Evolutionary conservation across 2,888 invertebrate species (phyloP).

Genomic region (Augochlorella aurata): DNA sequence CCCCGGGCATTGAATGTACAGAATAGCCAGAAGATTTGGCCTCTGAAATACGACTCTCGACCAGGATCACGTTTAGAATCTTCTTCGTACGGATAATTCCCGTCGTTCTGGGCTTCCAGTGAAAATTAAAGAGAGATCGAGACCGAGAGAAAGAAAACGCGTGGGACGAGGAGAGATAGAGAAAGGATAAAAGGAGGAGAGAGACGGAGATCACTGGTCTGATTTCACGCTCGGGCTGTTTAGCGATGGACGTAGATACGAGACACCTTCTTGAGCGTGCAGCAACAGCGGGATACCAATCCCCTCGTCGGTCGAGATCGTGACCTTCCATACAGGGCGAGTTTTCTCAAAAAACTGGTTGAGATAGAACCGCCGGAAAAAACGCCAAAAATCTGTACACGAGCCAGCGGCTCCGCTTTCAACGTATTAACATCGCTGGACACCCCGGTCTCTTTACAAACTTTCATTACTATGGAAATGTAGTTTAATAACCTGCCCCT

Average conservation of each 20-base stretch:
- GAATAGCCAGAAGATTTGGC: constrained; percentile 44
- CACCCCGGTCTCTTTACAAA: not conserved
- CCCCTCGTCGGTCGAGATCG: constrained; percentile 67
- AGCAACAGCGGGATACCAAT: constrained; percentile 71
- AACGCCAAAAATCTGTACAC: constrained; percentile 35
- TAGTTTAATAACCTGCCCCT: not conserved
- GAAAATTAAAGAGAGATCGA: constrained; percentile 64
- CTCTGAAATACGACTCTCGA: constrained; percentile 64
- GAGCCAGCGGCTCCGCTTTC: constrained; percentile 25
- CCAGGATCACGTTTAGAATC: constrained; percentile 58
- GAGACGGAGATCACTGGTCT: constrained; percentile 73
- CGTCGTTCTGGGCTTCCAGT: constrained; percentile 63
- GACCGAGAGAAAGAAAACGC: constrained; percentile 25
- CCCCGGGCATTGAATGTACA: constrained; percentile 38
- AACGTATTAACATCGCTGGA: constrained; percentile 11
- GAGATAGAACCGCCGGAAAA: constrained; percentile 51
- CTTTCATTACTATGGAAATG: constrained; percentile 8
- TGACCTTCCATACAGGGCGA: constrained; percentile 67
- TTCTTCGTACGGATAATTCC: constrained; percentile 62
- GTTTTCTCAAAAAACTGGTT: constrained; percentile 66
- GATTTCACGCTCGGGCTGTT: constrained; percentile 80
- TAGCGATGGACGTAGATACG: constrained; percentile 79
- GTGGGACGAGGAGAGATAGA: constrained; percentile 40
- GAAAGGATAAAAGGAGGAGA: constrained; percentile 39
- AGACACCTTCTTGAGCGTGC: constrained; percentile 75